Percentiles rank a stretch among this genome's conserved stretches.
phyloP scores from a whole-genome alignment of 2,113 vertebrate genomes.

The Regulus satrapa region DNA sequence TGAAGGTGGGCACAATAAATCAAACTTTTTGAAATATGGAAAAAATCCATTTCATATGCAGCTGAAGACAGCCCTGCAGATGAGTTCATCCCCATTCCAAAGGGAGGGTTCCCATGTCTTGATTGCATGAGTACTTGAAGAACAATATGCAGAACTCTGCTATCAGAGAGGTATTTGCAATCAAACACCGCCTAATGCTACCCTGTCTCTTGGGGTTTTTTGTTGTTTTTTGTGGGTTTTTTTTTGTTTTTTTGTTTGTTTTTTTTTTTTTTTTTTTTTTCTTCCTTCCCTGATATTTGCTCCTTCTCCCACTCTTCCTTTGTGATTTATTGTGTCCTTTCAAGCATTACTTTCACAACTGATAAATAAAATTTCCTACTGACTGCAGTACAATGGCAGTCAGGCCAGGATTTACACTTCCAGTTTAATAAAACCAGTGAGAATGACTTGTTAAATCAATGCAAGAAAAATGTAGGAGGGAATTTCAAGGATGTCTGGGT shows the following conservation, averaged over 20 bases:
- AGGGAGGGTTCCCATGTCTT: not conserved
- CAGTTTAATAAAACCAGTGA: not conserved
- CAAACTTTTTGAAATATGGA: not conserved
- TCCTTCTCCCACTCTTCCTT: not conserved
- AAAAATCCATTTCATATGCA: not conserved
- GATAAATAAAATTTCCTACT: not conserved
- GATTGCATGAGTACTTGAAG: not conserved
- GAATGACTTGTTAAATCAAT: not conserved
- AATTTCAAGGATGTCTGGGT: not conserved
- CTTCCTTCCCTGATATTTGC: not conserved
- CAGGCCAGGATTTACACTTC: not conserved
- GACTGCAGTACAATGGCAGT: not conserved
- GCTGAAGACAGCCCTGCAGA: not conserved
- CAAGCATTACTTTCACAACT: not conserved
- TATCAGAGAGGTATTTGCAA: not conserved
- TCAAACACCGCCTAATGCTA: not conserved
- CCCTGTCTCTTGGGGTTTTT: not conserved
- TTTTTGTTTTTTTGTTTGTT: too few species aligned
- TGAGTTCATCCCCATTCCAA: not conserved
- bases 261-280: accelerated
- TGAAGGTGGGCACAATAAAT: not conserved
- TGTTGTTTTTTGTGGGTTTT: accelerated
- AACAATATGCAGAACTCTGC: accelerated
- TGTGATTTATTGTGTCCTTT: not conserved
- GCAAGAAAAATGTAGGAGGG: not conserved